A percentile compares a stretch with the other conserved stretches of the same genome.
Evolutionary conservation across 2,797 vertebrate species (phyloP).

Genomic region (Discoglossus pictus): DNA sequence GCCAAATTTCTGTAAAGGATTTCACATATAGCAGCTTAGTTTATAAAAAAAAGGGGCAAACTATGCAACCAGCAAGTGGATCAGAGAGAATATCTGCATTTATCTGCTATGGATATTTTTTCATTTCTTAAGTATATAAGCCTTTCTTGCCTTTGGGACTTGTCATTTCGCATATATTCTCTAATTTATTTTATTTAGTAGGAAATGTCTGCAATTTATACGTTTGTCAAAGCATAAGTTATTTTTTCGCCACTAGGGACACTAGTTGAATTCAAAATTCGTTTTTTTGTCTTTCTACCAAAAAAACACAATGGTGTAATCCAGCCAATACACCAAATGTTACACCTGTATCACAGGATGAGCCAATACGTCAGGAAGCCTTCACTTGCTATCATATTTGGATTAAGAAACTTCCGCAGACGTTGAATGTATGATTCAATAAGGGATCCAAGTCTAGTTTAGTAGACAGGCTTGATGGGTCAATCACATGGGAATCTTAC

Average conservation of each 20-base stretch:
- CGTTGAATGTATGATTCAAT: constrained; percentile 35
- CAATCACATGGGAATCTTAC: not conserved
- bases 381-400: constrained; percentile 2
- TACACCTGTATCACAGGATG: constrained; percentile 18
- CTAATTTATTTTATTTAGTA: not conserved
- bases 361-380: constrained; percentile 14
- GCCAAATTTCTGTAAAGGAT: no score
- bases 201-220: not conserved
- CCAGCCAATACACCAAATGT: not conserved
- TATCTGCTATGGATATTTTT: no score
- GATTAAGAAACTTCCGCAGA: constrained; percentile 39
- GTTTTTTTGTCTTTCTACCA: constrained; percentile 20
- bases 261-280: not conserved
- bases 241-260: not conserved
- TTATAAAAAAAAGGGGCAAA: no score
- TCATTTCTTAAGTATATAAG: no score
- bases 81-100: no score
- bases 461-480: constrained; percentile 5
- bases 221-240: no score
- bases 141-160: no score
- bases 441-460: not conserved
- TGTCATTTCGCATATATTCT: no score
- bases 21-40: no score
- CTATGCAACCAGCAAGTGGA: no score
- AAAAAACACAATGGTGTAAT: not conserved